Conservation (phyloP, 2,888 invertebrate genomes). For the Volucella bombylans region DNA sequence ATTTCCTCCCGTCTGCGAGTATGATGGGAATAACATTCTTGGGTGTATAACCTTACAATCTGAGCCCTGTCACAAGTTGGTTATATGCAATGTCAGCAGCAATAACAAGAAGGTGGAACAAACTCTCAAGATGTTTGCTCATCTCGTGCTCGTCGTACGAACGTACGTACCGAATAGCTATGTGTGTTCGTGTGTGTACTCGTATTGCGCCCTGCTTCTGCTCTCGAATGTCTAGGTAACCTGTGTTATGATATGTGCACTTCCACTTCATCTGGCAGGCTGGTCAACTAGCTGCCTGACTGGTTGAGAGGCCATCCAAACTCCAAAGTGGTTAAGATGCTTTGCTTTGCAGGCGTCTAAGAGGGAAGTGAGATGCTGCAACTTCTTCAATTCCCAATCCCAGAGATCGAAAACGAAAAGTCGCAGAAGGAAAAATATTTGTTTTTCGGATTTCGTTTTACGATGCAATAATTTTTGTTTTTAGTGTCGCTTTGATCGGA, state of each 20-base stretch:
- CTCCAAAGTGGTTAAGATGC: constrained; percentile 55
- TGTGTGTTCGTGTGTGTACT: neutral
- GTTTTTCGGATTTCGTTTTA: constrained; percentile 73
- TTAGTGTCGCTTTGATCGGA: constrained; percentile 72
- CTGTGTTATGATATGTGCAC: constrained; percentile 69
- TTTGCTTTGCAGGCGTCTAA: constrained; percentile 59
- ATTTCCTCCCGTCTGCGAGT: constrained; percentile 27
- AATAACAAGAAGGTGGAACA: constrained; percentile 56
- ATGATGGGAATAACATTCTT: constrained; percentile 42
- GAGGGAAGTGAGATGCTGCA: constrained; percentile 65
- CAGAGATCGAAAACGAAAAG: constrained; percentile 28
- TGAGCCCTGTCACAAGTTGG: constrained; percentile 21
- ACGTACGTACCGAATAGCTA: too few relatives aligned
- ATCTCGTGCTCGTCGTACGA: neutral
- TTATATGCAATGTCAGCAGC: constrained; percentile 13
- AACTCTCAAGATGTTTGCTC: constrained; percentile 57
- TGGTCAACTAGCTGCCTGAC: constrained; percentile 63
- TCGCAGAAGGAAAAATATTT: constrained; percentile 66
- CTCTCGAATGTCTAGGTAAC: constrained; percentile 64
- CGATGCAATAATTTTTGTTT: constrained; percentile 73
- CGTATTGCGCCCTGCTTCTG: constrained; percentile 44
- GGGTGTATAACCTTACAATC: constrained; percentile 24
- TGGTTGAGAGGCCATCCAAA: constrained; percentile 46
- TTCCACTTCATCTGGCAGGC: constrained; percentile 67
- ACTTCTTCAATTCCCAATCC: constrained; percentile 18